Base-by-base conservation (phyloP, 2,113 vertebrate species). In the Malurus melanocephalus region DNA sequence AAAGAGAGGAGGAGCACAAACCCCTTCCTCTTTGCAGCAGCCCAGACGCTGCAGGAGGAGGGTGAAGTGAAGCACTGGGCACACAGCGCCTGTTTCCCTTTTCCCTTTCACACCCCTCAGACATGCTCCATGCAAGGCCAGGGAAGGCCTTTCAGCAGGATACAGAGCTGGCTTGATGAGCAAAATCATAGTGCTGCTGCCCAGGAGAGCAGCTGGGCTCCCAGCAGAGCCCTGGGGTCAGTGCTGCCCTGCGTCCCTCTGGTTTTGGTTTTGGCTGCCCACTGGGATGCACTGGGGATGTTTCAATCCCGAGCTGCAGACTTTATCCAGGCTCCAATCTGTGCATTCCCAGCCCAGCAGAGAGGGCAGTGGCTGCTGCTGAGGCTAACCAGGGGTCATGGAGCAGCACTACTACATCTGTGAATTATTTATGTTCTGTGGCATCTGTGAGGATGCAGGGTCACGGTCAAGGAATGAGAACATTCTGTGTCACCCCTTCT, bases 401-500 rank as follows among this genome's bases (percentile, higher is more conserved):
- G 48, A 46, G 77, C 12, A 28, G 66, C 28, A 32, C 66, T 32
- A 32, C 66, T 19, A 48, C 38, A 23, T 51, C 71, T 62, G 27
- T 55, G 92, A 92, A 77, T 96, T 77, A 80, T 94, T 88, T 52
- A 48, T 66, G 51, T 35, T 12, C 62, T 62, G 43, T 13, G 16
- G 51, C 1, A 38, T 38, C 38, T 38, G 0, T 15, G 11, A 62
- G 90, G 46, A 76, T 56, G 52, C 27, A 27, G 66, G 80, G 86
- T 79, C 55, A 10, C 0, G 15, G 51, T 49, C 83, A 65, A 0
- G 0, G 26, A 32, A 45, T 26, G 51, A 60, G 45, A 87, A 77
- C 52, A 32, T 80, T 94, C 88, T 60, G 57, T 49, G 83, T 59
- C 77, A 49, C 7, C 55, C 19, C 32, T 60, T 38, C 48, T 28